Conservation (phyloP, 92 coral and sea anemone species). For the Diadumene lineata region DNA sequence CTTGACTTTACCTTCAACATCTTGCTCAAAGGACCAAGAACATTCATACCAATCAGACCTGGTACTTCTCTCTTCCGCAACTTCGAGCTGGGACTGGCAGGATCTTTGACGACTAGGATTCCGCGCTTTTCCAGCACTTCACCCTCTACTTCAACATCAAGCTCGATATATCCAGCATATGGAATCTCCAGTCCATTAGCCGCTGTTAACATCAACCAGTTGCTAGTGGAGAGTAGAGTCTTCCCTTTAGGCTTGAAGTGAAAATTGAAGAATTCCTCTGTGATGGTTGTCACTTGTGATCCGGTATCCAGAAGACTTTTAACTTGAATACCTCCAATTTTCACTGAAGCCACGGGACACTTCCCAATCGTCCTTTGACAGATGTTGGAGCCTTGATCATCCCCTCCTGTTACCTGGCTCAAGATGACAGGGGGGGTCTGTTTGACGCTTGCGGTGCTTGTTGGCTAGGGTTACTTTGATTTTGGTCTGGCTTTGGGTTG, state of each 20-base stretch:
- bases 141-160: conserved; percentile 37
- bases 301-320: conserved; percentile 63
- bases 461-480: neutral
- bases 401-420: conserved; percentile 55
- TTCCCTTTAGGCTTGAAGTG: conserved; percentile 62
- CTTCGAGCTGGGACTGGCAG: conserved; percentile 23
- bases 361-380: conserved; percentile 54
- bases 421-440: conserved; percentile 25
- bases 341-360: conserved; percentile 57
- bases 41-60: conserved; percentile 53
- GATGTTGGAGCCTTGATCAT: conserved; percentile 27
- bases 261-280: conserved; percentile 58
- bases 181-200: conserved; percentile 66
- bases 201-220: conserved; percentile 56
- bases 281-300: conserved; percentile 63
- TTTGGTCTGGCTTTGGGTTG: neutral
- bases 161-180: conserved; percentile 54
- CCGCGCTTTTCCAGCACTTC: conserved; percentile 42
- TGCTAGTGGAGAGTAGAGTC: conserved; percentile 55
- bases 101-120: conserved; percentile 45
- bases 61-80: conserved; percentile 23
- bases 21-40: conserved; percentile 27
- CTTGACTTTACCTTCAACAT: too few species aligned
- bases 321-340: conserved; percentile 48
- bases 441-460: neutral